These are phyloP conservation scores for Ceratotherium simum DNA, from an alignment of 2,113 vertebrate genomes.

Conservation along the genomic window DNA sequence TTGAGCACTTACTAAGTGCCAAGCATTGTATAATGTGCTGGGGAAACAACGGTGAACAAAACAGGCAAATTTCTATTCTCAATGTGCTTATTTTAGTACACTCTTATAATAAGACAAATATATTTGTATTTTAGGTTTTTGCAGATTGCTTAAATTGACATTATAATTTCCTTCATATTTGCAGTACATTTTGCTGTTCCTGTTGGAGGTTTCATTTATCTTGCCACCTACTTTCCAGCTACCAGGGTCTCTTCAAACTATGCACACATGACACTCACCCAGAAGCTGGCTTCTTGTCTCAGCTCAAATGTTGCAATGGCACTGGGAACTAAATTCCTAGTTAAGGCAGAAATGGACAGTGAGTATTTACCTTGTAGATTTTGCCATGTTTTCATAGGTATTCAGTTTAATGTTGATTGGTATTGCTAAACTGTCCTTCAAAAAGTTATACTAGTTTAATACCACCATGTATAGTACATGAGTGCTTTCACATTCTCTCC, in stretches of 20 bases:
- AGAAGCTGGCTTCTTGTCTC: constrained; percentile 94
- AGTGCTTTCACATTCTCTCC: background rate
- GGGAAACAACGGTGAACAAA: background rate
- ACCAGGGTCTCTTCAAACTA: constrained; percentile 91
- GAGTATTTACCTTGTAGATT: constrained; percentile 65
- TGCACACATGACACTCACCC: constrained; percentile 89
- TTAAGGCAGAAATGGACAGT: constrained; percentile 96
- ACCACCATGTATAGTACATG: background rate
- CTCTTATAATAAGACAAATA: background rate
- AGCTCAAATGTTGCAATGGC: constrained; percentile 96
- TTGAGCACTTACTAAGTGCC: background rate
- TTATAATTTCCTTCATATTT: constrained; percentile 44
- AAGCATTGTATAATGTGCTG: background rate
- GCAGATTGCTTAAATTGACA: background rate
- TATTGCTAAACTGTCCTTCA: background rate
- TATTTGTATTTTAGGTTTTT: background rate
- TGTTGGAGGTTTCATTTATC: constrained; percentile 93
- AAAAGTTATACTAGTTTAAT: background rate
- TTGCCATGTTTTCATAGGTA: background rate
- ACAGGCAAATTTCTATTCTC: background rate
- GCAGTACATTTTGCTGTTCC: constrained; percentile 92
- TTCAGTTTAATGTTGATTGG: background rate
- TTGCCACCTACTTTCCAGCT: constrained; percentile 95
- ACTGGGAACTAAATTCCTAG: constrained; percentile 94
- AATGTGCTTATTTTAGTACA: background rate